Evolutionary conservation across 2,797 vertebrate genomes (phyloP), one percentile per base, ranked within the genome.

Genomic region (Knipowitschia caucasica): DNA sequence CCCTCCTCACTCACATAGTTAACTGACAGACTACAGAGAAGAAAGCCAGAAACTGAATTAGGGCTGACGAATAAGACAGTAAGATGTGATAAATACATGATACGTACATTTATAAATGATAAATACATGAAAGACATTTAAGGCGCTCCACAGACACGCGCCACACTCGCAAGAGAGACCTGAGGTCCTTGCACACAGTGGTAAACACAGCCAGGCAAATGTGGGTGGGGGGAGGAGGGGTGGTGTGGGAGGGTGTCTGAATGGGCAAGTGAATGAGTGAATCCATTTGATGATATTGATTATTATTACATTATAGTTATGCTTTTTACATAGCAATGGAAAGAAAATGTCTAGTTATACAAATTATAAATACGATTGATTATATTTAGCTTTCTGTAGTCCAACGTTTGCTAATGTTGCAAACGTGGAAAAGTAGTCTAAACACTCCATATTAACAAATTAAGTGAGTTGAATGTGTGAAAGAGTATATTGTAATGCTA

Each of bases 11-110:
- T 91, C 67, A 91, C 86, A 75, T 88, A 89, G 86, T 65, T 11
- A 84, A 89, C 83, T 87, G 77, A 89, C 85, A 75, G 88, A 90
- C 89, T 90, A 91, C 89, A 91, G 89, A 70, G 80, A 89, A 89
- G 82, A 89, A 89, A 88, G 82, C 81, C 87, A 87, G 71, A 35
- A n/a, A n/a, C n/a, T n/a, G n/a, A n/a, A n/a, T n/a, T n/a, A n/a
- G n/a, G n/a, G n/a, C n/a, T n/a, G n/a, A n/a, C n/a, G n/a, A n/a
- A n/a, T n/a, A n/a, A n/a, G n/a, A n/a, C n/a, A n/a, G n/a, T n/a
- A n/a, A n/a, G n/a, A n/a, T n/a, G n/a, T n/a, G n/a, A n/a, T n/a
- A n/a, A n/a, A n/a, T n/a, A n/a, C n/a, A n/a, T n/a, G n/a, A n/a
- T n/a, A n/a, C n/a, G n/a, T n/a, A n/a, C n/a, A n/a, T n/a, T n/a